Base-by-base conservation (phyloP, 2,113 vertebrate genomes). In the Rhinichthys klamathensis region DNA sequence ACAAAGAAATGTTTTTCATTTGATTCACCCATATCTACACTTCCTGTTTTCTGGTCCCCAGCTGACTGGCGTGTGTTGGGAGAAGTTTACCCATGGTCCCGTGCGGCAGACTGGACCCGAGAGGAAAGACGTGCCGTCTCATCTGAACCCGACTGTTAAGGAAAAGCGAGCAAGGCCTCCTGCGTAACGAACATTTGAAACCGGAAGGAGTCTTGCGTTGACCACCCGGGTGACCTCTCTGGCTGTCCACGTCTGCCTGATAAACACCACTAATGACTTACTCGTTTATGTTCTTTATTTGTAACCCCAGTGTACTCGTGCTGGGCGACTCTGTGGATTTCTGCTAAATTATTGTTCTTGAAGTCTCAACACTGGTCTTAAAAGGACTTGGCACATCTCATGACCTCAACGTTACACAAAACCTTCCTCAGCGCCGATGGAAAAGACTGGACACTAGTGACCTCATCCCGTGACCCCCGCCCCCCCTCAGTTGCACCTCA, bases 361-460 rank as follows among this genome's bases (percentile, higher is more conserved):
- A 87, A 86, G 95, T 95, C 95, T 92, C 91, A 90, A 95, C 95
- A 95, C 95, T 95, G 95, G 93, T 94, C 91, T 92, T 90, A 83
- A 87, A 86, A 84, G 89, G 84, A 90, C 90, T 61, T 83, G 82
- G 87, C 84, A 75, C 35, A 67, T 65, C 84, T 85, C 83, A 61
- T 41, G 88, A 87, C 77, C 89, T 89, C 84, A 85, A 65, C 76
- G 56, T 85, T 84, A 90, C 85, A 85, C 92, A 89, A 80, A 88
- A 84, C 86, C 90, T 89, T 73, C 90, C 80, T 85, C 86, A 82
- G 81, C 65, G 81, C 83, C 46, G 25, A 67, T 15, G 80, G 85
- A 90, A 56, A 85, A 83, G 91, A 90, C 88, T 86, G 91, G 87
- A 89, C 86, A 86, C 90, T 88, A 88, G 85, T 90, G 90, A 80